Evolutionary conservation across 2,888 invertebrate species (phyloP).

Genomic region (Monopis laevigella): DNA sequence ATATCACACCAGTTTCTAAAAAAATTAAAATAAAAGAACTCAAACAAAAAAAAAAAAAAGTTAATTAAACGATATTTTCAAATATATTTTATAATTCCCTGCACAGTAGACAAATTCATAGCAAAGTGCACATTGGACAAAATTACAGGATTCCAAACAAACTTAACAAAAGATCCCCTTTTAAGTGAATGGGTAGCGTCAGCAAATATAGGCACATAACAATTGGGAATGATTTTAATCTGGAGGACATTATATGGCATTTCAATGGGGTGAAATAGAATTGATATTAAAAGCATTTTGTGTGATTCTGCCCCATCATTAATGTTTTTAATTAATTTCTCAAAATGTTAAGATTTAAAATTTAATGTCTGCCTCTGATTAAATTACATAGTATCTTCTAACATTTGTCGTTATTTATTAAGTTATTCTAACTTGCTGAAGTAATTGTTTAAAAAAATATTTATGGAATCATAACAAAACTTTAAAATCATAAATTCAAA

Average conservation of each 20-base stretch:
- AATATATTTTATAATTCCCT: constrained; percentile 9
- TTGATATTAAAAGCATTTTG: constrained; percentile 9
- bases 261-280: constrained; percentile 7
- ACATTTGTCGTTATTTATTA: too few relatives aligned
- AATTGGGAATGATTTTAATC: constrained; percentile 62
- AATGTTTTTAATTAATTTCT: not conserved
- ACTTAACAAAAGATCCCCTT: constrained; percentile 37
- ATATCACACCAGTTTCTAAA: too few relatives aligned
- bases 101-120: constrained; percentile 4
- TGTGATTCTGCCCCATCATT: not conserved
- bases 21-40: too few relatives aligned
- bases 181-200: constrained; percentile 18
- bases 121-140: constrained; percentile 52
- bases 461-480: not conserved
- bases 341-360: too few relatives aligned
- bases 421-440: too few relatives aligned
- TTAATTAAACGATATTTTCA: too few relatives aligned
- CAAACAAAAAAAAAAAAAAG: too few relatives aligned
- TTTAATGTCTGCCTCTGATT: too few relatives aligned
- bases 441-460: too few relatives aligned
- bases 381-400: too few relatives aligned
- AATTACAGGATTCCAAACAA: constrained; percentile 59
- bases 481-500: constrained; percentile 16
- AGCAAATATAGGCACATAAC: constrained; percentile 32
- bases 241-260: constrained; percentile 31